These are phyloP conservation scores for Myiopsitta monachus DNA, from an alignment of 2,113 vertebrate species.

Conservation along the genomic window DNA sequence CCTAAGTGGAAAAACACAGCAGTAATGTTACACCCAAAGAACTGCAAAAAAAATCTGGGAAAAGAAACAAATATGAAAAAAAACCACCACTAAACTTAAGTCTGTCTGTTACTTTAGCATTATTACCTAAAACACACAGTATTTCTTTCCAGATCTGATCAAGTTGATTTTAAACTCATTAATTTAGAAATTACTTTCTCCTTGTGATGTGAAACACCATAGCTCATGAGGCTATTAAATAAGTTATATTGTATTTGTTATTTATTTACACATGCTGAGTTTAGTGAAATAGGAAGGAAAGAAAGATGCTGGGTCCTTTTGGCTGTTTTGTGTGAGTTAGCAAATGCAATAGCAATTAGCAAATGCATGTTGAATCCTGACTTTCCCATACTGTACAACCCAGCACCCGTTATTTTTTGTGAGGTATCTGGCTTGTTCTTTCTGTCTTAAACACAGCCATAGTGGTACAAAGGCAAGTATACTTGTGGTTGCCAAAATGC, in stretches of 20 bases:
- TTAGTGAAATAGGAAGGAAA: background rate
- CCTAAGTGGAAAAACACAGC: background rate
- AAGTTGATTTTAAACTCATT: background rate
- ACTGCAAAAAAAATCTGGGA: background rate
- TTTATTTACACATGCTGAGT: background rate
- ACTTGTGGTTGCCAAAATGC: background rate
- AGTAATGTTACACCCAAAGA: background rate
- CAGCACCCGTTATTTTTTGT: accelerated
- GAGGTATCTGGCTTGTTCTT: background rate
- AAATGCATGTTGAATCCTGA: background rate
- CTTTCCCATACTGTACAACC: background rate
- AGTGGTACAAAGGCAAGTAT: background rate
- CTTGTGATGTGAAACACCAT: background rate
- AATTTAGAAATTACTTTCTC: background rate
- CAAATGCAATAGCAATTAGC: too few species aligned
- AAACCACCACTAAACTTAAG: accelerated
- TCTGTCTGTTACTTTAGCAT: background rate
- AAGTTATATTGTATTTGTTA: background rate
- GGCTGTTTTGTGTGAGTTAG: background rate
- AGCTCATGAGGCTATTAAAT: background rate
- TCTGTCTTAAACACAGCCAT: background rate
- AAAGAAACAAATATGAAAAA: background rate
- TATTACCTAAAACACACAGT: background rate
- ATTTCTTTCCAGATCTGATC: background rate
- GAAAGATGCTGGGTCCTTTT: background rate